Base-by-base conservation (phyloP, 1,140 invertebrate genomes). In the Achroia grisella region DNA sequence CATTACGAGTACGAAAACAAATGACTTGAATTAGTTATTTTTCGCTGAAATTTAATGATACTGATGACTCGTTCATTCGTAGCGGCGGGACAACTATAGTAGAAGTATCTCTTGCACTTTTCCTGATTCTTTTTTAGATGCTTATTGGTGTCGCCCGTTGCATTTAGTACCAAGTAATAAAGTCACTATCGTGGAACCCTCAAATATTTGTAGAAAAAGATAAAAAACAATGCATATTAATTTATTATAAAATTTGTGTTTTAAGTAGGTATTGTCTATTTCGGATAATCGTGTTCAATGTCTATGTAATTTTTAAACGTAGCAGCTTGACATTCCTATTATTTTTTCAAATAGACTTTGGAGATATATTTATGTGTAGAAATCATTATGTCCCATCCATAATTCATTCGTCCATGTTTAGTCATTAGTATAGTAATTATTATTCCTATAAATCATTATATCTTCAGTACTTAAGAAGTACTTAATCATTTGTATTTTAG, bases 321-420 rank as follows among this genome's bases (percentile, higher is more conserved):
- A 44, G 43, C 46, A 63, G 46, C 39, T 61, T 29, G 5, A 67
- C 65, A 73, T 73, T 71, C 62, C 63, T 45, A 57, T 54, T 5
- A 34, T 42, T 11, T 2, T 43, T 32, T 42, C 14, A 31, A 23
- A 35, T 31, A 31, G 29, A 27, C 11, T 40, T 40, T 40, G 3
- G n/a, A 39, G 23, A 44, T 37, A 30, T 27, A 34, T 59, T 48
- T 54, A 46, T 54, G 48, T 39, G 40, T 58, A 52, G 48, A 30
- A 35, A 42, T 50, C 53, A 48, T 66, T 49, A 52, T 50, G 17
- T 48, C 52, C 62, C 64, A 73, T 74, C 69, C 72, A 59, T 60
- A 77, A 80, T 62, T 50, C 72, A 77, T 84, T 80, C 77, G 77
- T 84, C 80, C 77, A 84, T 77, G 72, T 64, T 23, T 81, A 84